phyloP scores from a whole-genome alignment of 2,888 invertebrate species.

The Galerucella pusilla region DNA sequence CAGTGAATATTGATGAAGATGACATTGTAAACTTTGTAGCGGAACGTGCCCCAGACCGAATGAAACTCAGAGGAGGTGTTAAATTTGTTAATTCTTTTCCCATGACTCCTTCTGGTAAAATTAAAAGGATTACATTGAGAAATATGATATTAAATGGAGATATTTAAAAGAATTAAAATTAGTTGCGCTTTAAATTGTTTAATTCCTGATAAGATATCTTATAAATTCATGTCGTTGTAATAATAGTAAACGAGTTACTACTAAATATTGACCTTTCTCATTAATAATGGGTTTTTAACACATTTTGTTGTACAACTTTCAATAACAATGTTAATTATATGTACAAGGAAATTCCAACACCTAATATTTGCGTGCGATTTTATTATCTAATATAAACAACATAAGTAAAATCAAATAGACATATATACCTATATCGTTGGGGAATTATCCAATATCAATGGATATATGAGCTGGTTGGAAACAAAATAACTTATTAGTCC shows the following conservation, averaged over 20 bases:
- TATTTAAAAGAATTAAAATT: conserved; percentile 16
- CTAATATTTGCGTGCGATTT: no score
- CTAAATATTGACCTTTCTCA: background rate
- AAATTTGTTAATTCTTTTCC: conserved; percentile 55
- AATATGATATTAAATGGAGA: conserved; percentile 49
- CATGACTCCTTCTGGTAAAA: conserved; percentile 59
- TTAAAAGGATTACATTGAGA: conserved; percentile 50
- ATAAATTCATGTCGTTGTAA: background rate
- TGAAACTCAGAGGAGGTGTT: conserved; percentile 58
- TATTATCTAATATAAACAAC: no score
- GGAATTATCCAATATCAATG: no score
- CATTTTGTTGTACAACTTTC: background rate
- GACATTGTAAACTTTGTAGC: conserved; percentile 55
- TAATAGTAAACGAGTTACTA: background rate
- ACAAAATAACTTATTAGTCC: no score
- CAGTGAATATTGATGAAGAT: conserved; percentile 43
- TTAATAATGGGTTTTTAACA: background rate
- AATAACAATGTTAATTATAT: background rate
- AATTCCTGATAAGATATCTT: background rate
- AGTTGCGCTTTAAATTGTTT: background rate
- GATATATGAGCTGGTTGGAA: no score
- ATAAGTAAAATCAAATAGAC: no score
- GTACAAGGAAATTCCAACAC: no score
- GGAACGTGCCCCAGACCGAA: conserved; percentile 55
- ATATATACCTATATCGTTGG: no score